Conservation (phyloP, 2,113 vertebrate genomes). For the Atlantisia rogersi region DNA sequence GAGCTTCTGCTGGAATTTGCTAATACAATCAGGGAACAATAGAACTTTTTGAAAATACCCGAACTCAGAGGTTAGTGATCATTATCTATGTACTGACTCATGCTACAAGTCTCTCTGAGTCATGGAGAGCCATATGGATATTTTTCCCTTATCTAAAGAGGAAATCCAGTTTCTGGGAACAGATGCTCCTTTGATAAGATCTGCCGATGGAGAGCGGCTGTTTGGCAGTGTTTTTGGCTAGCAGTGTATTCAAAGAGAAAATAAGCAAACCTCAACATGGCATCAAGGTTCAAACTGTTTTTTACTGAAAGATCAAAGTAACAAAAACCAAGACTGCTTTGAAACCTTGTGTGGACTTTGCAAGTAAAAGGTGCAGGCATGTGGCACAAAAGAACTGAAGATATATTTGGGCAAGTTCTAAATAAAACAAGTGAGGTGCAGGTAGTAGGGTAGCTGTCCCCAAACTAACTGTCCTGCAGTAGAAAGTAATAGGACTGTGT, state of each 20-base stretch:
- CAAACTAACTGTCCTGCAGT: not conserved
- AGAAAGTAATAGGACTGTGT: not conserved
- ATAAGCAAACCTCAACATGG: not conserved
- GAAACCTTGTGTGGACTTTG: not conserved
- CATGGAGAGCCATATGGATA: not conserved
- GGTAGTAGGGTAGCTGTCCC: not conserved
- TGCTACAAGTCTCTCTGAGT: not conserved
- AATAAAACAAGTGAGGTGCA: not conserved
- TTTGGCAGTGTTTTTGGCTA: not conserved
- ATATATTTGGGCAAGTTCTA: not conserved
- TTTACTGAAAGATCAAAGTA: not conserved
- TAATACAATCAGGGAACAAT: not conserved
- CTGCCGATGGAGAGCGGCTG: not conserved
- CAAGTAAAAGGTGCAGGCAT: not conserved
- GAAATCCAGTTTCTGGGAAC: not conserved
- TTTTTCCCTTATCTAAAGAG: not conserved
- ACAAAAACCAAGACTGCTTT: not conserved
- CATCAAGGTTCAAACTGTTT: not conserved
- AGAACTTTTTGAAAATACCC: not conserved
- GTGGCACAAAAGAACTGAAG: not conserved
- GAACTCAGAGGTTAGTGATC: not conserved
- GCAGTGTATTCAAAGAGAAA: not conserved
- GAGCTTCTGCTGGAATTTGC: not conserved
- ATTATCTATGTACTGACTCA: not conserved
- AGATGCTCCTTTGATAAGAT: slow-evolving; percentile 2